These are phyloP conservation scores for Chelonia mydas DNA, from an alignment of 2,797 vertebrate genomes.

Conservation along the genomic window DNA sequence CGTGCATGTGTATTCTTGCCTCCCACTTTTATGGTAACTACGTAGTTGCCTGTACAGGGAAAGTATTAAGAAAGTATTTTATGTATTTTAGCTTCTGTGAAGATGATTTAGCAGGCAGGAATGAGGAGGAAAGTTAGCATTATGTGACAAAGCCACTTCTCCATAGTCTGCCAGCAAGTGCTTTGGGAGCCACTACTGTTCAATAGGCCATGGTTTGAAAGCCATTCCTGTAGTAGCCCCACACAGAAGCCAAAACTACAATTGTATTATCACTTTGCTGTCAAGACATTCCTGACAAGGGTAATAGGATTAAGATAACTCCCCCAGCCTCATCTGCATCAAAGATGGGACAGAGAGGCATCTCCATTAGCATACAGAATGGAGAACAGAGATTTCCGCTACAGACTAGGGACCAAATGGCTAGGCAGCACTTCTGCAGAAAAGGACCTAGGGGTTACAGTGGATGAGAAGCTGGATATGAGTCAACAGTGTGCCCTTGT, in stretches of 20 bases:
- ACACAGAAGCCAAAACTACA: background rate
- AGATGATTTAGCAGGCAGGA: background rate
- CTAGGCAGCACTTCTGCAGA: no score
- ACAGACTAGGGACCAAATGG: no score
- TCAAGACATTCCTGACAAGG: background rate
- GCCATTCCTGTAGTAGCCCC: background rate
- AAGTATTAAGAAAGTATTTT: background rate
- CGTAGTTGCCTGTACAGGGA: background rate
- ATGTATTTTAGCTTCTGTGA: background rate
- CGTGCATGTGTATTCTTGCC: background rate
- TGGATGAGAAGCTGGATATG: no score
- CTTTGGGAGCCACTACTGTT: background rate
- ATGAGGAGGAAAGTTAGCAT: background rate
- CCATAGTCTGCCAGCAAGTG: background rate
- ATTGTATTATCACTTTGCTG: background rate
- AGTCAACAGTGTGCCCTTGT: no score
- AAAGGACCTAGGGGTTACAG: no score
- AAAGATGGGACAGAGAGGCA: no score
- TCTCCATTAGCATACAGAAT: no score
- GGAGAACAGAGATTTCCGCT: no score
- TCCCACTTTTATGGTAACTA: background rate
- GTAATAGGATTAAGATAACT: no score
- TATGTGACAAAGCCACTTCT: background rate
- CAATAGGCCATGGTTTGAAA: background rate
- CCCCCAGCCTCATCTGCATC: no score